A percentile compares a stretch with the other conserved stretches of the same genome.
Evolutionary conservation across 1,140 invertebrate genomes (phyloP).

Genomic region (Sarcophaga peregrina): DNA sequence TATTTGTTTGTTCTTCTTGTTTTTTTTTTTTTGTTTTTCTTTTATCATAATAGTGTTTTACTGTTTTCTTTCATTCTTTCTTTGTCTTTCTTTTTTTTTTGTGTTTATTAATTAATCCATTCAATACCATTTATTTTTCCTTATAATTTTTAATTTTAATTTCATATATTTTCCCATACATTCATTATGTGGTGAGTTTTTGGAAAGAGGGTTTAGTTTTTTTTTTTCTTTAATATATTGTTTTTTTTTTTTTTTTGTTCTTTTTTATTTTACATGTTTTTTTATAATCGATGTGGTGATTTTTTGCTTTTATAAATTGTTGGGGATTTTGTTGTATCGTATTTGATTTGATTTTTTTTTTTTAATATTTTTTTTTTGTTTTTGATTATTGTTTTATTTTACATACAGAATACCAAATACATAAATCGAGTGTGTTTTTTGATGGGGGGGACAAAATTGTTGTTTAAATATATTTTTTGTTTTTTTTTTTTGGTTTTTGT

Average conservation of each 20-base stretch:
- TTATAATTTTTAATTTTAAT: slow-evolving; percentile 25
- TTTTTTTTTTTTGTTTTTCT: slow-evolving; percentile 17
- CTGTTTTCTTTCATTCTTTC: no score
- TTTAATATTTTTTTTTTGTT: not conserved
- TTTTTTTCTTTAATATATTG: slow-evolving; percentile 14
- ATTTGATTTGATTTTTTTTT: slow-evolving; percentile 34
- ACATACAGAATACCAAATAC: slow-evolving; percentile 39
- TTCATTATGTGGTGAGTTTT: slow-evolving; percentile 38
- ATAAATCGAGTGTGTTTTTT: slow-evolving; percentile 24
- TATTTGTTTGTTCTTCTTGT: slow-evolving; percentile 19
- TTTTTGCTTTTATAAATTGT: not conserved
- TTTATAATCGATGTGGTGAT: no score
- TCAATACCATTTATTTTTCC: slow-evolving; percentile 37
- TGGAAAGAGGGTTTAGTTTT: slow-evolving; percentile 7
- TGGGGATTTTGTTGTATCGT: not conserved
- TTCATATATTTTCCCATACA: slow-evolving; percentile 35
- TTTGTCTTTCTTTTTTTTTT: not conserved
- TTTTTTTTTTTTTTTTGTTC: no score
- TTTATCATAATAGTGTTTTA: slow-evolving; percentile 13
- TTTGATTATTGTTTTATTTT: slow-evolving; percentile 3
- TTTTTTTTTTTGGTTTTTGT: not conserved
- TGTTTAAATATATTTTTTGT: not conserved
- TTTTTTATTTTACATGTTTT: no score
- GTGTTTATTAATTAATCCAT: slow-evolving; percentile 6
- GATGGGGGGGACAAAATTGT: not conserved